Conservation (phyloP, 2,797 vertebrate species). For the Cetoscarus ocellatus region DNA sequence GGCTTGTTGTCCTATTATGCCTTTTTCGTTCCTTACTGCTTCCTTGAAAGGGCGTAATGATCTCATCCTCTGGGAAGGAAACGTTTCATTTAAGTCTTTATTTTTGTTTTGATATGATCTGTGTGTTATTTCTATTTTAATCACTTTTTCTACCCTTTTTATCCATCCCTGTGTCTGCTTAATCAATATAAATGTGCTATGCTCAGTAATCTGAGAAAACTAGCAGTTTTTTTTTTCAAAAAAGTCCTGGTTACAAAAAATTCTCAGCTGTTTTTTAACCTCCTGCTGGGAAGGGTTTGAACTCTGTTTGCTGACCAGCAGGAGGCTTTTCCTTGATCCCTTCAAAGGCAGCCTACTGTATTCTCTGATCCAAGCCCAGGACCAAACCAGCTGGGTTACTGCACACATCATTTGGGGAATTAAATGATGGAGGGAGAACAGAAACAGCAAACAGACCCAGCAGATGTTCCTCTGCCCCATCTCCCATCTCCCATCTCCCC, state of each 20-base stretch:
- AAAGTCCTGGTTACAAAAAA: constrained; percentile 36
- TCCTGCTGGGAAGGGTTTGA: constrained; percentile 57
- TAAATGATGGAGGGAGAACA: constrained; percentile 66
- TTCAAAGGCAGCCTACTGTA: constrained; percentile 71
- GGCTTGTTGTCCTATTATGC: constrained; percentile 12
- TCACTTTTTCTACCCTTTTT: background rate
- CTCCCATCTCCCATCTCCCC: background rate
- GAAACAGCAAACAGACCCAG: constrained; percentile 67
- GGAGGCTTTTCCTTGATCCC: constrained; percentile 71
- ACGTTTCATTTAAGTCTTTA: background rate
- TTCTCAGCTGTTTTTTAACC: constrained; percentile 51
- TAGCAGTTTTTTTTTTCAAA: constrained; percentile 47
- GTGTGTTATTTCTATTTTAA: background rate
- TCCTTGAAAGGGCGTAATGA: background rate
- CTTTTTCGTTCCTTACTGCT: background rate
- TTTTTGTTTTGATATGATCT: constrained; percentile 10
- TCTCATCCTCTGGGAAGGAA: background rate
- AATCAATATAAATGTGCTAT: constrained; percentile 2
- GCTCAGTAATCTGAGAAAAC: constrained; percentile 34
- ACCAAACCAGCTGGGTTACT: constrained; percentile 55
- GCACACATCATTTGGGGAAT: constrained; percentile 74
- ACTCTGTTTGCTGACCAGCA: constrained; percentile 76
- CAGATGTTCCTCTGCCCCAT: constrained; percentile 13
- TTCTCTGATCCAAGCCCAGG: constrained; percentile 69
- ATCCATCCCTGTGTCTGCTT: background rate